Conservation (phyloP, 2,797 vertebrate species). For the Tenualosa ilisha region DNA sequence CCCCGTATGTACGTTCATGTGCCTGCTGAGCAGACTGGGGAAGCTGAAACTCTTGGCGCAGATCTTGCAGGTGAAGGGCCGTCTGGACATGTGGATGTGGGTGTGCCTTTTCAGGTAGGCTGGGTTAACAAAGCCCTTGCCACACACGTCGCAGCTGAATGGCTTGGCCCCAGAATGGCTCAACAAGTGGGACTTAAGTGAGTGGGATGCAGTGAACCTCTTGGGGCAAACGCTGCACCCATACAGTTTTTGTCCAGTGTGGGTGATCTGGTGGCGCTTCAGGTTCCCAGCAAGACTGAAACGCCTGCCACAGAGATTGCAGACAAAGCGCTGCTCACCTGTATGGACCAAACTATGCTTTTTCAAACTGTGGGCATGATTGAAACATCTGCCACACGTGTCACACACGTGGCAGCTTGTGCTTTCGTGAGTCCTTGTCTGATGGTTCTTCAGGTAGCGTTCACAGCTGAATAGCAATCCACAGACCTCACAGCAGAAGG, state of each 20-base stretch:
- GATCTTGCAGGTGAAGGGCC: neutral
- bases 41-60: neutral
- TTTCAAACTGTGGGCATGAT: neutral
- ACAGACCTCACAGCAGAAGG: neutral
- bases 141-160: neutral
- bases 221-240: neutral
- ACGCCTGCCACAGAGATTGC: neutral
- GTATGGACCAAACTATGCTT: neutral
- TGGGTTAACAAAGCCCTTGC: neutral
- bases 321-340: neutral
- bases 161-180: neutral
- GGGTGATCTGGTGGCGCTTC: neutral
- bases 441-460: neutral
- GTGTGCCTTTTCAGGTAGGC: neutral
- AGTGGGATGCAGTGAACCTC: neutral
- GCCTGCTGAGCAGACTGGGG: neutral
- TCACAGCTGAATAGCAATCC: neutral
- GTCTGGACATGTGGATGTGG: neutral
- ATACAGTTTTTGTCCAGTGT: neutral
- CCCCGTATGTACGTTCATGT: neutral
- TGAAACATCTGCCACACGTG: neutral
- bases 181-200: neutral
- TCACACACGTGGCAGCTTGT: neutral
- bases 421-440: neutral
- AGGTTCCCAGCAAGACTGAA: neutral